Evolutionary conservation across 2,888 invertebrate species (phyloP).

Genomic region (Anticlea derivata): DNA sequence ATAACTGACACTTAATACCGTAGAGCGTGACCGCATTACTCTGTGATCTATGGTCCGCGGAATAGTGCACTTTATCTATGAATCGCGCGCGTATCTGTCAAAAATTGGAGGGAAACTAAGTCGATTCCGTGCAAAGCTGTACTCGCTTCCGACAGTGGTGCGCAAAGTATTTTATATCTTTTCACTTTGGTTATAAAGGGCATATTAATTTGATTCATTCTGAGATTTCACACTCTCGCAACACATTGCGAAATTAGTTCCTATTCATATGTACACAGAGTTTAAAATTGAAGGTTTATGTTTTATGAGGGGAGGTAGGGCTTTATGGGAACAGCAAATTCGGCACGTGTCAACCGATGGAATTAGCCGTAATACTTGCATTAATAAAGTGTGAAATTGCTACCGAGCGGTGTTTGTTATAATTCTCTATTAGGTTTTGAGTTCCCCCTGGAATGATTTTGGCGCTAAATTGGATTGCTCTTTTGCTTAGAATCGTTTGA

Average conservation of each 20-base stretch:
- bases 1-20: slow-evolving; percentile 83
- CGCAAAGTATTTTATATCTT: slow-evolving; percentile 49
- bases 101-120: slow-evolving; percentile 64
- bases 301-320: slow-evolving; percentile 53
- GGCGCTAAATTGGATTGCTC: slow-evolving; percentile 53
- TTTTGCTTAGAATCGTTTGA: slow-evolving; percentile 46
- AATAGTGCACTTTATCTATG: slow-evolving; percentile 70
- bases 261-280: slow-evolving; percentile 44
- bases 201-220: slow-evolving; percentile 24
- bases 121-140: slow-evolving; percentile 53
- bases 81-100: slow-evolving; percentile 62
- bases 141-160: slow-evolving; percentile 28
- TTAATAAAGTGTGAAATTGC: slow-evolving; percentile 85
- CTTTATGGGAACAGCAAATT: slow-evolving; percentile 80
- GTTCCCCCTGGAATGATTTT: slow-evolving; percentile 41
- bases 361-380: slow-evolving; percentile 82
- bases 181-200: slow-evolving; percentile 38
- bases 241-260: slow-evolving; percentile 4
- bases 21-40: slow-evolving; percentile 83
- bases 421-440: slow-evolving; percentile 75
- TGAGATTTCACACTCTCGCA: slow-evolving; percentile 6
- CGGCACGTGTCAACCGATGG: slow-evolving; percentile 80
- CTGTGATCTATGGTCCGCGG: slow-evolving; percentile 79
- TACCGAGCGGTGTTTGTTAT: slow-evolving; percentile 76
- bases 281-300: slow-evolving; percentile 45